Conservation (phyloP, 2,113 vertebrate species). For the Lampris megalopsis region DNA sequence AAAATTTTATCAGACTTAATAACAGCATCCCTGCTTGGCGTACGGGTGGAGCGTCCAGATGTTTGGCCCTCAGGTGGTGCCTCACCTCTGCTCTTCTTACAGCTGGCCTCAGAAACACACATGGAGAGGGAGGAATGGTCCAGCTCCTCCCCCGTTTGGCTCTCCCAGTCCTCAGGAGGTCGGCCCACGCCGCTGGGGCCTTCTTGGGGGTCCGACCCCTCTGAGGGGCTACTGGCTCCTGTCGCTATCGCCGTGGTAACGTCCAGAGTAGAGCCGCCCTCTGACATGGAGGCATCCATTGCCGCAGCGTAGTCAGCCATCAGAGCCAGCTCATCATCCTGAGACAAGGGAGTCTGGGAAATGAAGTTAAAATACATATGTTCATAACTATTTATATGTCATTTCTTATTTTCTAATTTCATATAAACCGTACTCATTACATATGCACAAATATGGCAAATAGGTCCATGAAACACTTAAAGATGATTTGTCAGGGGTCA, state of each 20-base stretch:
- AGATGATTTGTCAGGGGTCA: no score
- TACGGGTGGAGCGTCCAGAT: no score
- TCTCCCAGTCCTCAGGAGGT: constrained; percentile 82
- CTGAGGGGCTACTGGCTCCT: constrained; percentile 36
- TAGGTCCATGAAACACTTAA: no score
- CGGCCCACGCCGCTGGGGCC: constrained; percentile 67
- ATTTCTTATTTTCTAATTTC: no score
- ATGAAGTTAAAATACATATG: neutral
- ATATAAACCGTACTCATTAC: no score
- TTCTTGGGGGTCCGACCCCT: constrained; percentile 57
- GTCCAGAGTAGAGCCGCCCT: constrained; percentile 62
- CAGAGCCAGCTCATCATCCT: constrained; percentile 88
- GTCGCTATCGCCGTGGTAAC: constrained; percentile 39
- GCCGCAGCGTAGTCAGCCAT: constrained; percentile 93
- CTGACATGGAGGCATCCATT: constrained; percentile 87
- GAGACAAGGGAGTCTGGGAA: constrained; percentile 84
- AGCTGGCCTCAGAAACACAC: constrained; percentile 86
- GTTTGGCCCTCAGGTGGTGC: neutral
- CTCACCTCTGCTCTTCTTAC: constrained; percentile 94
- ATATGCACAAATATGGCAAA: no score
- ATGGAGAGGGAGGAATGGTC: constrained; percentile 90
- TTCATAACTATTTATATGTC: neutral
- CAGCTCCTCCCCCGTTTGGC: constrained; percentile 78
- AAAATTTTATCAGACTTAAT: no score
- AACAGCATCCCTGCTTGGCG: no score